Evolutionary conservation across 2,888 invertebrate species (phyloP), one percentile per base, ranked within the genome.

Genomic region (Choreutis nemorana): DNA sequence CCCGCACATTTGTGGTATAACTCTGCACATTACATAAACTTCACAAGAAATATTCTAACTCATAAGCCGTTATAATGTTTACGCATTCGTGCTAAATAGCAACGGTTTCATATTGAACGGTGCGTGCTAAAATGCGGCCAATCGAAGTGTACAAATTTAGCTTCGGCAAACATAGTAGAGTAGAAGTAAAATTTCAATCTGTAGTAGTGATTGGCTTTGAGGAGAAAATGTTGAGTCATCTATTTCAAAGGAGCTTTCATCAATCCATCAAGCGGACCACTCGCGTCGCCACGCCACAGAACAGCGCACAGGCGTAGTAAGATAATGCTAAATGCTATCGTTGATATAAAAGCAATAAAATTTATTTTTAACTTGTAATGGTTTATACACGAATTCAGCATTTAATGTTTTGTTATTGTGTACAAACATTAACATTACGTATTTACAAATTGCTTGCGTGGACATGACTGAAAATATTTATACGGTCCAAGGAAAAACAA

Each of bases 111-210:
- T 44, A 60, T 60, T 54, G 55, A 55, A 44, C 52, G 45, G 66
- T 59, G 58, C 73, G 72, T 75, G 75, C 58, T 59, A 52, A 63
- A 73, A 73, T 70, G 73, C 71, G 70, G 64, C 59, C 64, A 65
- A 64, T 66, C 61, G 64, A 60, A 65, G 55, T 40, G 36, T 43
- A 57, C 61, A 58, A 55, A 67, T 64, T 66, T 67, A 67, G 67
- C 55, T 44, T 47, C 37, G 46, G 46, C 54, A 61, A 61, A 64
- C 56, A 54, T 42, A 34, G 23, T 22, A 21, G 16, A 37, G 34
- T 42, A n/a, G n/a, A n/a, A n/a, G n/a, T n/a, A n/a, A n/a, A n/a
- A n/a, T n/a, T n/a, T n/a, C n/a, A n/a, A n/a, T n/a, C n/a, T n/a
- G n/a, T n/a, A n/a, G n/a, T n/a, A n/a, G n/a, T n/a, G n/a, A n/a